Conservation (phyloP, 2,113 vertebrate species). For the Crotalus viridis region DNA sequence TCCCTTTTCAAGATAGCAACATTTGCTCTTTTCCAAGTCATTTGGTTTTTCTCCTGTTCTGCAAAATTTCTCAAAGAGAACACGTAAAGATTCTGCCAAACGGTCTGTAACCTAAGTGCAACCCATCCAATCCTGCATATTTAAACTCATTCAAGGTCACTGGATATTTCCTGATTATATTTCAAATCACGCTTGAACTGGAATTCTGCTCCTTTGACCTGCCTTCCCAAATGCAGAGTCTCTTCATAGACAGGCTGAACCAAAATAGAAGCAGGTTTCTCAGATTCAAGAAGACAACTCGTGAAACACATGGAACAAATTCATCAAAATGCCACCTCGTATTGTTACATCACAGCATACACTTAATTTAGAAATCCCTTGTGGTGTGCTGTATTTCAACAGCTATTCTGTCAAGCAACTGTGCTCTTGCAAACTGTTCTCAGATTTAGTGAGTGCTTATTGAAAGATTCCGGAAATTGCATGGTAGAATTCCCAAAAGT, state of each 20-base stretch:
- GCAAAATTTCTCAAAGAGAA: neutral
- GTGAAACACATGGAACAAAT: constrained; percentile 20
- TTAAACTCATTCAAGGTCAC: neutral
- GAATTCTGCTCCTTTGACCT: neutral
- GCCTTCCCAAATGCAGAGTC: neutral
- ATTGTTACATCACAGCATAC: neutral
- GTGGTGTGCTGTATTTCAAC: neutral
- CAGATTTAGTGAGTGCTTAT: neutral
- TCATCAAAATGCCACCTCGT: neutral
- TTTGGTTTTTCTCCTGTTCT: neutral
- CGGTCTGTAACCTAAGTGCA: neutral
- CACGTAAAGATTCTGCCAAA: neutral
- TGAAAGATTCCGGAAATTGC: neutral
- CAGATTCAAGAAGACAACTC: constrained; percentile 7
- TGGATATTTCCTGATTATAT: neutral
- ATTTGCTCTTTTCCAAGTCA: neutral
- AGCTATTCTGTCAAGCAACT: neutral
- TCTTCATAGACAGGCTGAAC: neutral
- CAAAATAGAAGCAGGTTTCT: constrained; percentile 7
- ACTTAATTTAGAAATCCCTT: neutral
- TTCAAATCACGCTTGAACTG: neutral
- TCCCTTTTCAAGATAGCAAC: neutral
- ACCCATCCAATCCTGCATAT: neutral
- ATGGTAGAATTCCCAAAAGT: neutral
- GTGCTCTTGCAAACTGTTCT: neutral